Evolutionary conservation across 1,140 invertebrate genomes (phyloP).

Genomic region (Drosophila azteca): DNA sequence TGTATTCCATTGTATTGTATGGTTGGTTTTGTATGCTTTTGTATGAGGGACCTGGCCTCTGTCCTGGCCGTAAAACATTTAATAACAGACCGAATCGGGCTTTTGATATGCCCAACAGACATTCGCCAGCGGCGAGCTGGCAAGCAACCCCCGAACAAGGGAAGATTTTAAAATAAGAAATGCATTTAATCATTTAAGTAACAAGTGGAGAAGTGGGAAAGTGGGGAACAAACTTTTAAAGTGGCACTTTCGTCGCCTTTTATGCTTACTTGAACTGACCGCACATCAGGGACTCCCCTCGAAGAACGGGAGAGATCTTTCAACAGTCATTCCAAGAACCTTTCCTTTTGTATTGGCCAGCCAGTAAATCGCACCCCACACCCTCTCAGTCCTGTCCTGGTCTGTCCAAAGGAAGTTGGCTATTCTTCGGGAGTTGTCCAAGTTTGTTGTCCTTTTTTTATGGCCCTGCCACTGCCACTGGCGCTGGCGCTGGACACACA

Average conservation of each 20-base stretch:
- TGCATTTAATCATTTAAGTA: slow-evolving; percentile 76
- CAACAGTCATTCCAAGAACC: slow-evolving; percentile 23
- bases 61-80: slow-evolving; percentile 70
- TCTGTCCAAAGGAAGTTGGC: slow-evolving; percentile 8
- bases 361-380: slow-evolving; percentile 18
- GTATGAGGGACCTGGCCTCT: slow-evolving; percentile 23
- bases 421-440: slow-evolving; percentile 37
- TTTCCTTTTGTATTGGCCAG: slow-evolving; percentile 56
- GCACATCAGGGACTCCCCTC: slow-evolving; percentile 3
- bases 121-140: slow-evolving; percentile 13
- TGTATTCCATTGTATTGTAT: slow-evolving; percentile 19
- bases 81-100: slow-evolving; percentile 61
- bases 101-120: slow-evolving; percentile 53
- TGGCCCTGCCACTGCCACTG: slow-evolving; percentile 11
- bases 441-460: slow-evolving; percentile 60
- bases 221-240: slow-evolving; percentile 47
- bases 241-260: slow-evolving; percentile 80
- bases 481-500: slow-evolving; percentile 22
- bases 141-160: slow-evolving; percentile 57
- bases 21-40: too few relatives aligned
- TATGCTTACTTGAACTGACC: slow-evolving; percentile 72
- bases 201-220: slow-evolving; percentile 41
- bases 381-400: neutral
- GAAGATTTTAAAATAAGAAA: slow-evolving; percentile 43
- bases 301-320: slow-evolving; percentile 40